phyloP scores from a whole-genome alignment of 2,797 vertebrate genomes.

The Ctenochaetus hawaiiensis region DNA sequence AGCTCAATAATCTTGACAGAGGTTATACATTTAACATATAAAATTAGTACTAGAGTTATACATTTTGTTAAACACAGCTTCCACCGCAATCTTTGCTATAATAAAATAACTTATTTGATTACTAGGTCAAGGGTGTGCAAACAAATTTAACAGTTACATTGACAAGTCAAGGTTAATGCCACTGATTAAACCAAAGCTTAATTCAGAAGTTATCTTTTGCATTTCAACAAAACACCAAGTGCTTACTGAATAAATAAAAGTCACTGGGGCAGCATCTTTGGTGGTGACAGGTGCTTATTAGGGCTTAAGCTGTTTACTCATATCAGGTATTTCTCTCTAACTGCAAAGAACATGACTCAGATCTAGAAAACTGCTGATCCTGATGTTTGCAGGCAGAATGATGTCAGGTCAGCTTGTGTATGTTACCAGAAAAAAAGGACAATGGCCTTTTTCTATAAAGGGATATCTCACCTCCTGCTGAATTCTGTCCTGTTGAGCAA shows the following conservation, averaged over 20 bases:
- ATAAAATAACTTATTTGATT: background rate
- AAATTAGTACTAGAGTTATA: background rate
- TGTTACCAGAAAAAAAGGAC: background rate
- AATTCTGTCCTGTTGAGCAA: slow-evolving; percentile 96
- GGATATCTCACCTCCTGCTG: slow-evolving; percentile 89
- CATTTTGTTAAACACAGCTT: background rate
- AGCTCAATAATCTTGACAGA: background rate
- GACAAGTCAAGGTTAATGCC: background rate
- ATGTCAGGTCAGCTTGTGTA: background rate
- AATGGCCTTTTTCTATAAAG: background rate
- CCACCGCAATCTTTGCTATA: background rate
- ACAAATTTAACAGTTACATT: background rate
- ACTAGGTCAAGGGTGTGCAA: background rate
- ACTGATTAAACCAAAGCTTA: background rate
- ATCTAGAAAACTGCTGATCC: background rate
- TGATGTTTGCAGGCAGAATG: background rate
- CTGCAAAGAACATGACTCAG: background rate
- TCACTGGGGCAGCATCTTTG: accelerated
- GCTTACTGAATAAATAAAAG: background rate
- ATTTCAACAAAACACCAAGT: background rate
- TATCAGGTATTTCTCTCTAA: background rate
- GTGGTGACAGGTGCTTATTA: background rate
- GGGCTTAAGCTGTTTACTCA: background rate
- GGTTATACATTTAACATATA: background rate
- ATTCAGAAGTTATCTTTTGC: background rate